Evolutionary conservation across 2,888 invertebrate genomes (phyloP).

Genomic region (Antitype chi): DNA sequence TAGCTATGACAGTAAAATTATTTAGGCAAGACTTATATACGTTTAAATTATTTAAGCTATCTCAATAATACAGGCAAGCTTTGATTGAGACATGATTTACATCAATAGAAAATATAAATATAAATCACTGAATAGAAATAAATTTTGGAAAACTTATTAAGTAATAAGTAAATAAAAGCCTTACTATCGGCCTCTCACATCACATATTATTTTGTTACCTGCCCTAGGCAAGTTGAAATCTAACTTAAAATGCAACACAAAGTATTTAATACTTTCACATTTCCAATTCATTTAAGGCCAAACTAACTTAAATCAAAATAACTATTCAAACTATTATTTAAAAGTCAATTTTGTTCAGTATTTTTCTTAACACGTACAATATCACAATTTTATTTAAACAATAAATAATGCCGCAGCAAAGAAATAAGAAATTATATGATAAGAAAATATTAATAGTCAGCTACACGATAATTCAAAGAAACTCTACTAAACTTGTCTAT

Average conservation of each 20-base stretch:
- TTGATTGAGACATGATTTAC: conserved; percentile 22
- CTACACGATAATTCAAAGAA: conserved; percentile 53
- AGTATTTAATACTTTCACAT: conserved; percentile 34
- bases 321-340: conserved; percentile 33
- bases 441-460: conserved; percentile 34
- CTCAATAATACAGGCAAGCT: conserved; percentile 27
- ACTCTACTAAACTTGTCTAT: conserved; percentile 62
- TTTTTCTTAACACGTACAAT: conserved; percentile 55
- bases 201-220: neutral
- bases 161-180: conserved; percentile 9
- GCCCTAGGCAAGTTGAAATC: neutral
- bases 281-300: conserved; percentile 35
- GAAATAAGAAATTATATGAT: neutral
- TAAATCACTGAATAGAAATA: conserved; percentile 34
- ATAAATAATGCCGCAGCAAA: conserved; percentile 47
- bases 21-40: conserved; percentile 53
- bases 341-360: conserved; percentile 54
- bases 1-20: conserved; percentile 39
- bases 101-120: no score
- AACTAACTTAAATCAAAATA: conserved; percentile 26
- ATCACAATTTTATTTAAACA: conserved; percentile 60
- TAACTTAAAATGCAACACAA: conserved; percentile 26
- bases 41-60: conserved; percentile 30
- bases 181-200: neutral
- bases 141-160: neutral